Evolutionary conservation across 1,140 invertebrate species (phyloP).

Genomic region (Branchinecta lynchi): DNA sequence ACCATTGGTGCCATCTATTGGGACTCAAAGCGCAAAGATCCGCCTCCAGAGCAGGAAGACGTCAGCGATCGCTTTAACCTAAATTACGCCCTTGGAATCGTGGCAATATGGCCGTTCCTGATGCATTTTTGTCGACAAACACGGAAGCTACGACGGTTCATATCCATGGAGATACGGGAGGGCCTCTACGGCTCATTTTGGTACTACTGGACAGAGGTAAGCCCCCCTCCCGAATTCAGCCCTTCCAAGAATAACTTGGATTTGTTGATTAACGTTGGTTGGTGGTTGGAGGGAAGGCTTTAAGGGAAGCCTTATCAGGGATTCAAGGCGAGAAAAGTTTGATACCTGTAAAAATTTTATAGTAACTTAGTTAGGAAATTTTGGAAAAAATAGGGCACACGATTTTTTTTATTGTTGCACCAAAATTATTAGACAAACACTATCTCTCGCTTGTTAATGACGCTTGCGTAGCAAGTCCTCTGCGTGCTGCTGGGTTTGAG

Average conservation of each 20-base stretch:
- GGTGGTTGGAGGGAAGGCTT: no score
- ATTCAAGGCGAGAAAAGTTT: no score
- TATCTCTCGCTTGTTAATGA: no score
- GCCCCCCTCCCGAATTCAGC: slow-evolving; percentile 21
- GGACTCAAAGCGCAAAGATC: slow-evolving; percentile 57
- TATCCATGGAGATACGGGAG: slow-evolving; percentile 60
- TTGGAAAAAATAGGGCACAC: no score
- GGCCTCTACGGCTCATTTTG: slow-evolving; percentile 58
- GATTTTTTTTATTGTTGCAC: no score
- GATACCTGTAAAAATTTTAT: no score
- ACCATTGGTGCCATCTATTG: slow-evolving; percentile 73
- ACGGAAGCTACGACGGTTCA: slow-evolving; percentile 44
- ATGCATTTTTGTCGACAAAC: slow-evolving; percentile 50
- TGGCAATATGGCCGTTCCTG: slow-evolving; percentile 58
- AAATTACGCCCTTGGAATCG: slow-evolving; percentile 60
- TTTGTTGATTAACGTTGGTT: slow-evolving; percentile 14
- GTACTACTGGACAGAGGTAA: slow-evolving; percentile 60
- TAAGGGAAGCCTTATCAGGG: no score
- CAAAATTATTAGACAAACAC: no score
- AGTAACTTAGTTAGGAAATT: no score
- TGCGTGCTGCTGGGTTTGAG: no score
- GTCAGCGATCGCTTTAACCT: slow-evolving; percentile 50
- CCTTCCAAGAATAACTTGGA: not conserved
- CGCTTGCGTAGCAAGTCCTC: no score
- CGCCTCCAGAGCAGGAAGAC: slow-evolving; percentile 37